phyloP scores from a whole-genome alignment of 1,140 invertebrate species.

The Chironomus tepperi region DNA sequence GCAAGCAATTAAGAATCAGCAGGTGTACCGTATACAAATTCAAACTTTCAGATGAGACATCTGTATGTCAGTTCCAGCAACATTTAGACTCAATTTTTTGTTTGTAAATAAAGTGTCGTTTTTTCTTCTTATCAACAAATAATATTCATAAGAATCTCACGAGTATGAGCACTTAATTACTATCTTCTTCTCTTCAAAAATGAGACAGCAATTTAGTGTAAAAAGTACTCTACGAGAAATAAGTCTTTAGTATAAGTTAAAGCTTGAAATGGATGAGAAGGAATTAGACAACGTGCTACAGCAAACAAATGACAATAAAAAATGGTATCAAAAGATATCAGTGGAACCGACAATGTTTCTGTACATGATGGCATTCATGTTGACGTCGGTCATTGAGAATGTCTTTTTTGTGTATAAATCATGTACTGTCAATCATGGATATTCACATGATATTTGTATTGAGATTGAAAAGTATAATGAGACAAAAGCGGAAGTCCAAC shows the following conservation, averaged over 20 bases:
- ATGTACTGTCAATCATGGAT: slow-evolving; percentile 58
- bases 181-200: neutral
- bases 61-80: too few species aligned
- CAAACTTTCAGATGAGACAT: too few species aligned
- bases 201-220: neutral
- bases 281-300: neutral
- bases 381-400: slow-evolving; percentile 66
- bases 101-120: too few species aligned
- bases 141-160: neutral
- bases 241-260: neutral
- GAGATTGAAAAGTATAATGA: slow-evolving; percentile 46
- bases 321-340: slow-evolving; percentile 44
- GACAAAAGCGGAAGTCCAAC: slow-evolving; percentile 54
- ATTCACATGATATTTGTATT: slow-evolving; percentile 52
- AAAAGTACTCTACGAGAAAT: neutral
- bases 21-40: too few species aligned
- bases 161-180: neutral
- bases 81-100: too few species aligned
- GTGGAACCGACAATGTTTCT: slow-evolving; percentile 69
- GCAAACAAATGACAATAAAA: neutral
- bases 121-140: too few species aligned
- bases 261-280: neutral
- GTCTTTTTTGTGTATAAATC: slow-evolving; percentile 64
- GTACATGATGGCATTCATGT: slow-evolving; percentile 73
- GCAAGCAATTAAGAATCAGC: too few species aligned